Base-by-base conservation (phyloP, 2,113 vertebrate species). In the Ictidomys tridecemlineatus region DNA sequence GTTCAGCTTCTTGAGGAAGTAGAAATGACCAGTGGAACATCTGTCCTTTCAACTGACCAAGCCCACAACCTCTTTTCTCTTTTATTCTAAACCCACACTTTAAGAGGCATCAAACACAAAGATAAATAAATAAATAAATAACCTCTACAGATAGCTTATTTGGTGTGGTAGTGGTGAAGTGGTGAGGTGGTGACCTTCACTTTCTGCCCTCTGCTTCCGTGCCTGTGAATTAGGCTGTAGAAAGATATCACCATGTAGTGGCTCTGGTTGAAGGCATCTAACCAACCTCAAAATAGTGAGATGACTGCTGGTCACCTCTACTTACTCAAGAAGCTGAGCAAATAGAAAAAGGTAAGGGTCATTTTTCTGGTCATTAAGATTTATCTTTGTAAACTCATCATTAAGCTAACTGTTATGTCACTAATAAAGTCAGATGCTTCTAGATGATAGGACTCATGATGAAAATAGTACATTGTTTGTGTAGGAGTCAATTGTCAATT, bases 151-250 rank as follows among this genome's bases (percentile, higher is more conserved):
- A 10, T 28, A 2, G 5, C 24, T 39, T 51, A 58, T 82, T 32
- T 61, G 14, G 2, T 58, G 12, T 26, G 26, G 16, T 18, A 32
- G 16, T 18, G n/a, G 5, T 28, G 45, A 53, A 37, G 4, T 12
- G 5, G 11, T 0, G 0, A 53, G 30, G 3, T 13, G 5, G 11
- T 0, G 0, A 53, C 69, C 8, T 30, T 30, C 7, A 6, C 4
- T 88, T 61, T 26, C 0, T 37, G 39, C n/a, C 14, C 56, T 72
- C 51, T 30, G 24, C 45, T 77, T 2, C 9, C 3, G n/a, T 14
- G 5, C 7, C 1, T 51, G 39, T 61, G 11, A 78, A 34, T 14
- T 56, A 18, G 42, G 12, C 4, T 72, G 42, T 10, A 28, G 11
- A 8, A 24, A 79, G 2, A 63, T 16, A 37, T 14, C 13, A 26